A percentile compares a stretch with the other conserved stretches of the same genome.
Evolutionary conservation across 1,140 invertebrate genomes (phyloP).

Genomic region (Brachionus rotundiformis): DNA sequence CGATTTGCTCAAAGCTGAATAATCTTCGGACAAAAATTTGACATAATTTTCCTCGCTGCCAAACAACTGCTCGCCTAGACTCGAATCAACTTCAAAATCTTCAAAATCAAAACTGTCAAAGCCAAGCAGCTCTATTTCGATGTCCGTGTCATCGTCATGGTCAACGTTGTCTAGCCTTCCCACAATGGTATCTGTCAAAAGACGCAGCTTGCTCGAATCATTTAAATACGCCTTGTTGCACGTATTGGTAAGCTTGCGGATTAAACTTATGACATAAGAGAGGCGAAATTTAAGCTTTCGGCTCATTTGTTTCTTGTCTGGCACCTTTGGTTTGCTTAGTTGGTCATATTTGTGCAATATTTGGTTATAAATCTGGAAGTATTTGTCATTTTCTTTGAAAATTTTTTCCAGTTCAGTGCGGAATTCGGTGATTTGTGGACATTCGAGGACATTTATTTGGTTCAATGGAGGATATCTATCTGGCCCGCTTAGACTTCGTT

Average conservation of each 20-base stretch:
- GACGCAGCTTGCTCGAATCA: neutral
- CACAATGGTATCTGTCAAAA: neutral
- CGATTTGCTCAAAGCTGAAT: neutral
- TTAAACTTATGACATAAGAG: neutral
- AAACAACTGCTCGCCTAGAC: neutral
- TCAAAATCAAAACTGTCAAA: slow-evolving; percentile 34
- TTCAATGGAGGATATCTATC: neutral
- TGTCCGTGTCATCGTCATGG: neutral
- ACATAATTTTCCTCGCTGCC: slow-evolving; percentile 1
- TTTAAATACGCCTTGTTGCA: slow-evolving; percentile 24
- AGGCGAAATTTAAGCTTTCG: neutral
- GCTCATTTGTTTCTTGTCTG: neutral
- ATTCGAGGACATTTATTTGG: neutral
- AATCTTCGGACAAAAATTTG: slow-evolving; percentile 8
- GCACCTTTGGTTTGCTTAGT: neutral
- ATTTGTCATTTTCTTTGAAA: neutral
- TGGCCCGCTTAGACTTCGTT: neutral
- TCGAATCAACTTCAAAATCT: slow-evolving; percentile 7
- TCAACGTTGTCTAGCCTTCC: neutral
- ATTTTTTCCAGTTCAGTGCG: neutral
- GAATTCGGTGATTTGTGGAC: neutral
- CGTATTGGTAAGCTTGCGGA: slow-evolving; percentile 11
- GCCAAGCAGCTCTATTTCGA: slow-evolving; percentile 11
- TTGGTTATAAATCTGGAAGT: neutral
- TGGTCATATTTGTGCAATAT: neutral